Percentiles rank a stretch among this genome's conserved stretches.
Conservation (phyloP, 1,140 invertebrate species). For the Bombus superbus region DNA sequence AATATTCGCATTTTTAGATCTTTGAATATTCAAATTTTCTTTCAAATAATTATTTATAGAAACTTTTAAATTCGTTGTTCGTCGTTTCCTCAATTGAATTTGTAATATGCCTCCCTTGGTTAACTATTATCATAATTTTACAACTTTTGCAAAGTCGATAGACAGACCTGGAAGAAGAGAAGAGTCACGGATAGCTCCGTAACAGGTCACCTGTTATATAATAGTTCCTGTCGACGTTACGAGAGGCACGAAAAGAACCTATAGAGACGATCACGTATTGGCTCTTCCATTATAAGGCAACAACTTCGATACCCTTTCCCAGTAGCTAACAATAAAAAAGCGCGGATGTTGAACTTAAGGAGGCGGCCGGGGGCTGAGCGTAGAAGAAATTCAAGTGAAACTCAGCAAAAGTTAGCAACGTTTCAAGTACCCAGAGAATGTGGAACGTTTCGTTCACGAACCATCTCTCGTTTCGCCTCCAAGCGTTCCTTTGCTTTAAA, state of each 20-base stretch:
- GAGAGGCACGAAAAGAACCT: constrained; percentile 50
- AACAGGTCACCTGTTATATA: constrained; percentile 51
- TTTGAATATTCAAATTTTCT: background rate
- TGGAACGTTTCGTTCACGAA: background rate
- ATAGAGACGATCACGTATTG: constrained; percentile 71
- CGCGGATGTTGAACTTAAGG: constrained; percentile 46
- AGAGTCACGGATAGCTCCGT: background rate
- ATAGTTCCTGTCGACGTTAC: constrained; percentile 32
- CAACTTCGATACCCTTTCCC: constrained; percentile 52
- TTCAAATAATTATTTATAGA: background rate
- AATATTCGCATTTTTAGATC: background rate
- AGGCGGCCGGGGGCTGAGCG: constrained; percentile 11
- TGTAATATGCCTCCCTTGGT: background rate
- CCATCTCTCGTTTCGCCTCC: background rate
- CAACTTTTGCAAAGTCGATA: background rate
- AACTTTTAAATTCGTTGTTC: no score
- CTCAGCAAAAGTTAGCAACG: background rate
- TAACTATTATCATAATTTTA: background rate
- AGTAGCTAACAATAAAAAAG: constrained; percentile 41
- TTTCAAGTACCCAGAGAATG: constrained; percentile 9
- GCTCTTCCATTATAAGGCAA: constrained; percentile 63
- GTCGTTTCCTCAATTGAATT: no score
- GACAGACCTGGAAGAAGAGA: background rate
- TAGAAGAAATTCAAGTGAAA: constrained; percentile 19
- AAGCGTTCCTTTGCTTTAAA: background rate